Evolutionary conservation across 1,140 invertebrate species (phyloP), one percentile per base, ranked within the genome.

Genomic region (Centruroides sculpturatus): DNA sequence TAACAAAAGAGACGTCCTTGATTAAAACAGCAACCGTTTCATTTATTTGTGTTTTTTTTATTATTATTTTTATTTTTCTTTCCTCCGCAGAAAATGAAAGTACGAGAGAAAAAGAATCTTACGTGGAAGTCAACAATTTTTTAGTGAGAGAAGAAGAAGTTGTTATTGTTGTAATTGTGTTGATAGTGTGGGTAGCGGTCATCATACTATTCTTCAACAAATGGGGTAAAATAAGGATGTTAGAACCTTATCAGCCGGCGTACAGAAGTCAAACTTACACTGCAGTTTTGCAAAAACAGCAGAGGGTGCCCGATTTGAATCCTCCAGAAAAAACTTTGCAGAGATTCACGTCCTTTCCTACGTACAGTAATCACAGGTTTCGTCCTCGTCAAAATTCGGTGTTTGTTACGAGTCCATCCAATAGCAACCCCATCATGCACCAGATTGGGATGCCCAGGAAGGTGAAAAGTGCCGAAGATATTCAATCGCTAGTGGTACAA

Each of bases 201-300:
- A 91, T 92, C 68, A 85, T 84, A 1, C 74, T 87, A 6, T 87
- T 87, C 73, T 86, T 88, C 77, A 87, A 87, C 75, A 81, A 86
- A 57, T 89, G 86, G 86, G 86, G 86, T 59, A 93, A 93, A 77
- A 93, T 92, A 53, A 80, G 90, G 49, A 92, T 92, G 85, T 71
- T 88, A 71, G 84, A 87, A 70, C 86, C 85, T 4, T 89, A 87
- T 73, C 86, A 87, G 68, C 86, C 85, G 6, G 87, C 89, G 67
- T 90, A 89, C 72, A 90, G 89, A 34, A 56, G 60, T 12, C 59
- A 58, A n/a, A 41, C 41, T 41, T 3, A 2, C 8, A 41, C 1
- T 41, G 55, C 62, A 1, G 57, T 57, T 50, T 59, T 41, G 41
- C 57, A 55, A 11, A 63, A 63, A 23, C 62, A 57, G 41, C 34